Conservation (phyloP, 2,113 vertebrate genomes). For the Passer domesticus region DNA sequence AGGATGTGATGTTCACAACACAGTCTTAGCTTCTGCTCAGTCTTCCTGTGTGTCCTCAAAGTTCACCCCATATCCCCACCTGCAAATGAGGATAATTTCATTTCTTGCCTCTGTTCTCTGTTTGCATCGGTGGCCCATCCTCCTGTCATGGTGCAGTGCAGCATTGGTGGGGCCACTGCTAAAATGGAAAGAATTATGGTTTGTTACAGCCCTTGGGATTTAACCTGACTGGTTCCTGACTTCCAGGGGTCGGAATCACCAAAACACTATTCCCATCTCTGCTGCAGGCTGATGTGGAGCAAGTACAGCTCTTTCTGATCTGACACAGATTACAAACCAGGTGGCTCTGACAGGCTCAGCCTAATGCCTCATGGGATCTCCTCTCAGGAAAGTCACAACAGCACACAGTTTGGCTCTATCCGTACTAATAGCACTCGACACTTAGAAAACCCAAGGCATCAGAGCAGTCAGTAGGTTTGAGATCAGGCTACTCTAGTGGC, state of each 20-base stretch:
- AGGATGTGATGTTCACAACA: not conserved
- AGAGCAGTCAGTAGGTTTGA: not conserved
- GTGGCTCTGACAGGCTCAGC: not conserved
- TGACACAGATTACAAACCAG: not conserved
- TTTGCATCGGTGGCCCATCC: not conserved
- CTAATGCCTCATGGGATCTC: not conserved
- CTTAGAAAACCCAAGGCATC: not conserved
- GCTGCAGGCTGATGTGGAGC: accelerated
- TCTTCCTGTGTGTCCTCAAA: accelerated
- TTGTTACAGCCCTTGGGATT: not conserved
- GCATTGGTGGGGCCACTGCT: not conserved
- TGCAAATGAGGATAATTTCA: not conserved
- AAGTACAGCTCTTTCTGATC: not conserved
- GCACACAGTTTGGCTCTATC: not conserved
- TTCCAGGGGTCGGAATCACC: not conserved
- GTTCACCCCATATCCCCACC: not conserved
- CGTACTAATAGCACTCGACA: not conserved
- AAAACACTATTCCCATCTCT: not conserved
- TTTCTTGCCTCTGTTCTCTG: not conserved
- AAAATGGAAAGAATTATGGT: not conserved
- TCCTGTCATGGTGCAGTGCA: not conserved
- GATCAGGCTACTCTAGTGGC: not conserved
- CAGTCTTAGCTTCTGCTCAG: not conserved
- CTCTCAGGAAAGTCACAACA: not conserved
- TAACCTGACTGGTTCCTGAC: not conserved